Base-by-base conservation (phyloP, 2,888 invertebrate genomes). In the Orchesellides sinensis region DNA sequence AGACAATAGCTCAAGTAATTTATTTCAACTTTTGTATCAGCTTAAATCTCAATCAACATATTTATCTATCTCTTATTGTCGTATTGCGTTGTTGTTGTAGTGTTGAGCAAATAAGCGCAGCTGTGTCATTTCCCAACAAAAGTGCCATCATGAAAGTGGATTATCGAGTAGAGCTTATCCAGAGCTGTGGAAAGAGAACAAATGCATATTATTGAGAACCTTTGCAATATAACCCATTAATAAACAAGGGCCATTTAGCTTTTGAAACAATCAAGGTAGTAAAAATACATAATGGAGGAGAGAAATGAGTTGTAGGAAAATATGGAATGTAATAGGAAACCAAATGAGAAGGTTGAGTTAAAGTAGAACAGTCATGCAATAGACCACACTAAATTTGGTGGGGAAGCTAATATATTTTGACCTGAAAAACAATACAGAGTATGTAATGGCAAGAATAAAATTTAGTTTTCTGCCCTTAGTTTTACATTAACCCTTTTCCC, bases 401-500 rank as follows among this genome's bases (percentile, higher is more conserved):
- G 40, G 40, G 2, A 14, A n/a, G 40, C 10, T 40, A n/a, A n/a
- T n/a, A 14, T 40, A 40, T 40, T 40, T 40, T 10, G 40, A 14
- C 40, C 40, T 14, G n/a, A 40, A 40, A 40, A 14, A n/a, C 40
- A 40, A 40, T 40, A 52, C n/a, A n/a, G 10, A 52, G 19, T 52
- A 52, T n/a, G n/a, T 5, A 17, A 29, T 59, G 59, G 23, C 14
- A 54, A 0, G 29, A 61, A 25, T n/a, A n/a, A n/a, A n/a, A n/a
- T n/a, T n/a, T n/a, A n/a, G n/a, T n/a, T n/a, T n/a, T n/a, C n/a
- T n/a, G n/a, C 29, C 29, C 32, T 29, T 14, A 40, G 40, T 29
- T 54, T 72, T 72, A 68, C 66, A 47, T 68, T 68, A 72, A 72
- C 72, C 72, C 72, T 72, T 61, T 61, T 47, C 49, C 27, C 25